Percentiles rank a stretch among this genome's conserved stretches.
phyloP scores from a whole-genome alignment of 2,888 invertebrate species.

The Cryptus armator region DNA sequence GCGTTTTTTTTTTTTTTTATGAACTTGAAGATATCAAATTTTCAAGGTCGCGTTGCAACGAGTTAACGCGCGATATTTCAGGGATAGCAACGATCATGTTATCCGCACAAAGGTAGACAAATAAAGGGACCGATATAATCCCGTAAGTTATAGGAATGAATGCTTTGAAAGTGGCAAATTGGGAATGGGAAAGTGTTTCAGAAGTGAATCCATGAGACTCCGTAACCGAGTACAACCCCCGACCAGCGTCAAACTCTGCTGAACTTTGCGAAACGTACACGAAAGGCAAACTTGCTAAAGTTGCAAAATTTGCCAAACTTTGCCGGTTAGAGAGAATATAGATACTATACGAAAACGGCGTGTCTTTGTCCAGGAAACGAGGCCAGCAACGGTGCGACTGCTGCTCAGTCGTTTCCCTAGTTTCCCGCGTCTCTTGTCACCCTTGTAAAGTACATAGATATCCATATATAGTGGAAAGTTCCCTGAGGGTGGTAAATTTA shows the following conservation, averaged over 20 bases:
- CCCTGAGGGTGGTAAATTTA: not conserved
- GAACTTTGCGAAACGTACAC: conserved; percentile 37
- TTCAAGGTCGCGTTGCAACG: too few species aligned
- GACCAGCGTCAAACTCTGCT: not conserved
- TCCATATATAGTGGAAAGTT: not conserved
- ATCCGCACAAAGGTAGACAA: not conserved
- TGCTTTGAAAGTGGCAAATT: conserved; percentile 37
- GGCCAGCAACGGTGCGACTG: conserved; percentile 64
- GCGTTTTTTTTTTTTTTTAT: too few species aligned
- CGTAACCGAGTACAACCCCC: conserved; percentile 6
- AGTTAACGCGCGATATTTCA: too few species aligned
- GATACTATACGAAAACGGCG: conserved; percentile 22
- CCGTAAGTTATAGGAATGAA: not conserved
- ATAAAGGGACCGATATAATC: not conserved
- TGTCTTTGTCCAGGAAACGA: conserved; percentile 78
- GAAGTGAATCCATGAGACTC: conserved; percentile 21
- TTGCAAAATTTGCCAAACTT: conserved; percentile 42
- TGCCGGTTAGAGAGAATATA: conserved; percentile 30
- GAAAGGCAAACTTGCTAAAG: conserved; percentile 46
- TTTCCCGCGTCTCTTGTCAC: conserved; percentile 22
- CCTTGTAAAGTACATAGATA: conserved; percentile 14
- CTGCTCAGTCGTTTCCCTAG: conserved; percentile 44
- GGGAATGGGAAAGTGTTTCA: conserved; percentile 6
- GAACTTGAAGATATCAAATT: too few species aligned
- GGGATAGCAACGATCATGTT: too few species aligned